Evolutionary conservation across 2,797 vertebrate genomes (phyloP), one percentile per base, ranked within the genome.

Genomic region (Chelidonichthys spinosus): DNA sequence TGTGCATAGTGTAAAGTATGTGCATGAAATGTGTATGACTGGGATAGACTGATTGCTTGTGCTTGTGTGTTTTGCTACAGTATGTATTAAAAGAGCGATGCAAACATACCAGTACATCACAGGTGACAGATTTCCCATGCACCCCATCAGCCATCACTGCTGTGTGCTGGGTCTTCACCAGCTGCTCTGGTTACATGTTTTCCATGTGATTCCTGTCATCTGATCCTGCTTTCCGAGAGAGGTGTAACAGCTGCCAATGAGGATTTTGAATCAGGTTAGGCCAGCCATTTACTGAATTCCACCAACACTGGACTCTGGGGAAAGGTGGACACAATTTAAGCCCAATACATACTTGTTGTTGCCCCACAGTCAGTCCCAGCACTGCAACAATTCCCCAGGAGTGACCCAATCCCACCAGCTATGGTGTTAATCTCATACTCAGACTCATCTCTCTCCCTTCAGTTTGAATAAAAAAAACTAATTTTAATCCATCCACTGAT

Each of bases 291-390:
- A 42, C 53, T 61, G 67, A 66, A 70, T 74, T 69, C 52, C 56
- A 67, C 59, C 2, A 59, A 64, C 25, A 37, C 8, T 43, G 35
- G 55, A 63, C 82, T 79, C 71, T 60, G 43, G 60, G 82, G 74
- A 78, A 58, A 60, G 46, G 52, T 55, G 62, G 74, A 79, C 15
- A 53, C 61, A 76, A 63, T 81, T 85, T 59, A 55, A 60, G 56
- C 53, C 55, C 65, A 78, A 79, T 85, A 65, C 63, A 61, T 74
- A 69, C 42, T 71, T 59, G 35, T 63, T 59, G 39, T 67, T 80
- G 82, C 32, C 70, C 74, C 15, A 50, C 0, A 17, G 78, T 67
- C 50, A 60, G 52, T 79, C 58, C 17, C 52, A 49, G 49, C 70
- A 52, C 61, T 61, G 50, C 61, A 76, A 63, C 72, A 70, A 76